phyloP scores from a whole-genome alignment of 2,113 vertebrate genomes.

The Etia nguti region DNA sequence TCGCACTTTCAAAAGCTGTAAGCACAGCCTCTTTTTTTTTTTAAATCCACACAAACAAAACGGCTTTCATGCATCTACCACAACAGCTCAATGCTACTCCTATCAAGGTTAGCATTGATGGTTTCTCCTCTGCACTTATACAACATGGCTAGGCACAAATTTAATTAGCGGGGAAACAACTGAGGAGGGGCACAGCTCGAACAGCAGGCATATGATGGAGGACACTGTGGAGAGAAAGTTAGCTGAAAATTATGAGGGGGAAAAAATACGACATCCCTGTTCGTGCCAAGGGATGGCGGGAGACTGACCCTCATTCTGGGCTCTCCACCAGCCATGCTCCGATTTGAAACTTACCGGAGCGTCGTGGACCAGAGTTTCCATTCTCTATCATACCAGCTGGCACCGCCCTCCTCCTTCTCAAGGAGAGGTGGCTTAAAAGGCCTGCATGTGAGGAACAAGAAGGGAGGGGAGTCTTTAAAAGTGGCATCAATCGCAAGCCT shows the following conservation, averaged over 20 bases:
- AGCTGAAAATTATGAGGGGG: not conserved
- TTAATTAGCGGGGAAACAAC: not conserved
- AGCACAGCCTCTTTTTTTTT: not conserved
- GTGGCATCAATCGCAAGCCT: not conserved
- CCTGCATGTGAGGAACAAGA: constrained; percentile 52
- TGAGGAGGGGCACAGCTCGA: not conserved
- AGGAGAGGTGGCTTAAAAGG: constrained; percentile 53
- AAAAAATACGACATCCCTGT: not conserved
- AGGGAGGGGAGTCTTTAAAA: not conserved
- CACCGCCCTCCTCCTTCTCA: constrained; percentile 41
- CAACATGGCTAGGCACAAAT: not conserved
- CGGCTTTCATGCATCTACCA: constrained; percentile 3
- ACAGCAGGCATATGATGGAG: not conserved
- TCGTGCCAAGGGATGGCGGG: not conserved
- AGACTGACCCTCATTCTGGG: not conserved
- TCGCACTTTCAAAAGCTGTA: not conserved
- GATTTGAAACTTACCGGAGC: constrained; percentile 45
- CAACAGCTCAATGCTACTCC: constrained; percentile 18
- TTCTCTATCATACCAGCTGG: constrained; percentile 28
- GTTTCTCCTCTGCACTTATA: not conserved
- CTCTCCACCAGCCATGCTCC: constrained; percentile 24
- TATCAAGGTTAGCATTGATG: constrained; percentile 13
- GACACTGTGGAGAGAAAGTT: not conserved
- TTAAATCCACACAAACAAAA: not conserved
- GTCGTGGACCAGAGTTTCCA: constrained; percentile 20